These are phyloP conservation scores for Hystrix brachyura DNA, from an alignment of 2,113 vertebrate species.

Conservation along the genomic window DNA sequence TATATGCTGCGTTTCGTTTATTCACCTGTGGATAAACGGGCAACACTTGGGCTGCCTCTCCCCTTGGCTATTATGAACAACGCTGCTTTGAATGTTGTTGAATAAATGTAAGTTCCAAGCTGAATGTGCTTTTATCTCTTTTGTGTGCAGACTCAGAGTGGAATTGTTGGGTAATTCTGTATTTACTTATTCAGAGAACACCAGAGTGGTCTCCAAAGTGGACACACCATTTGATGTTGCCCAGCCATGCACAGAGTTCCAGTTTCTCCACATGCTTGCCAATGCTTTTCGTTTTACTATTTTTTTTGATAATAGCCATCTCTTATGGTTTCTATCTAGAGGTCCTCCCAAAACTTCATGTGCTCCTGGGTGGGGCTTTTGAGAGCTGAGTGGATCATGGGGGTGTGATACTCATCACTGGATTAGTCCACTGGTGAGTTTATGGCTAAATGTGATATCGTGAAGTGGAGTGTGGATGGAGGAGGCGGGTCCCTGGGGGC, in stretches of 20 bases:
- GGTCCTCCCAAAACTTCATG: background rate
- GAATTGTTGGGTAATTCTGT: background rate
- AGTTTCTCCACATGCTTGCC: background rate
- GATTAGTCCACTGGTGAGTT: background rate
- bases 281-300: background rate
- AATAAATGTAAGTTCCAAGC: background rate
- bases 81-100: background rate
- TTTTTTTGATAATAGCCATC: background rate
- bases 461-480: background rate
- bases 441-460: background rate
- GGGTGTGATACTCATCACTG: background rate
- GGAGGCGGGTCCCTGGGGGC: background rate
- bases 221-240: no score
- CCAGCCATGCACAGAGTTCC: rapidly evolving
- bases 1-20: background rate
- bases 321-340: background rate
- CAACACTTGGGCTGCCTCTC: background rate
- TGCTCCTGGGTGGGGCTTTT: background rate
- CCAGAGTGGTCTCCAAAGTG: background rate
- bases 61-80: background rate
- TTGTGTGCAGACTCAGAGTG: background rate
- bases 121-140: background rate
- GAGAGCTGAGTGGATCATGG: background rate
- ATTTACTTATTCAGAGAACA: background rate
- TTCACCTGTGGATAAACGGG: no score